Evolutionary conservation across 2,888 invertebrate species (phyloP), one percentile per base, ranked within the genome.

Genomic region (Hypercompe scribonia): DNA sequence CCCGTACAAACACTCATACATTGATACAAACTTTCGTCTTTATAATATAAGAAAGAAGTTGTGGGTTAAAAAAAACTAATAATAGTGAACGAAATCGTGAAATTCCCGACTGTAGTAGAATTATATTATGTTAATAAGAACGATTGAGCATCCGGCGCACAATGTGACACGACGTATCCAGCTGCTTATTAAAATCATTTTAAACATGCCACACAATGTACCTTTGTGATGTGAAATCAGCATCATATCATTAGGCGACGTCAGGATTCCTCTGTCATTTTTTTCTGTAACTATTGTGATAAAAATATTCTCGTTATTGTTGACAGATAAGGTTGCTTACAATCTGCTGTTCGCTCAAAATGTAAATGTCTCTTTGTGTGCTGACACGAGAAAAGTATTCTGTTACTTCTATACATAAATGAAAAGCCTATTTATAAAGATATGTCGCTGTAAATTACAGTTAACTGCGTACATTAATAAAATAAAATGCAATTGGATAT

Each of bases 111-210:
- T 83, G 82, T 82, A 82, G 84, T 84, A 79, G 85, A 86, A 86
- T 86, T 86, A 88, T 89, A 90, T 87, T 91, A 92, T 92, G 92
- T 86, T 92, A 93, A 93, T 93, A 84, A 75, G 80, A 78, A 82
- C 85, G 86, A 89, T 90, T 84, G 76, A 82, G 87, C 91, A 92
- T 92, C 93, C 93, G 92, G 90, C 86, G 84, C 88, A 81, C 87
- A 91, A 91, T 90, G 91, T 89, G 81, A 85, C 72, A 80, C 87
- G 88, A 91, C 79, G 77, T 79, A 76, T 76, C 74, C 78, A 66
- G 79, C 74, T 78, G 76, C 79, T 89, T 90, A 91, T 91, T 90
- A 90, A 89, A 86, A 85, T 85, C 83, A 81, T 87, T 87, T 85
- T 87, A 86, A 87, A 87, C 88, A 87, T 84, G 83, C 84, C 79